Base-by-base conservation (phyloP, 2,888 invertebrate genomes). In the Autographa pulchrina region DNA sequence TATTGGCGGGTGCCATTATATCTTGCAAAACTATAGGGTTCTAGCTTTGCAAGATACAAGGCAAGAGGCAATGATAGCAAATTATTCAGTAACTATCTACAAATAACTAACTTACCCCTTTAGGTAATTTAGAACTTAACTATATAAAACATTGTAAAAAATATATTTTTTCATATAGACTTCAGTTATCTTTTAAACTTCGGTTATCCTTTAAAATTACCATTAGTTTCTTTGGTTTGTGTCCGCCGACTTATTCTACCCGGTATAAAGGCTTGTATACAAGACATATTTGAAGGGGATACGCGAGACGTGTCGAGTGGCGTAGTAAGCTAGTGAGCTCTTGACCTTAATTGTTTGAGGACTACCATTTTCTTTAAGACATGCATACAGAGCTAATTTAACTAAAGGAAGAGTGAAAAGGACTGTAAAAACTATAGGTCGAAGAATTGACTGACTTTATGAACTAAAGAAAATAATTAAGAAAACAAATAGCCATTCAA, bases 271-370 rank as follows among this genome's bases (percentile, higher is more conserved):
- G 18, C 52, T 18, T 18, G 18, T 52, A 18, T 18, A 56, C 25
- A 56, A 54, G 11, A 13, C 25, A 13, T 56, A 56, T 56, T 20
- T 20, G 25, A 56, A 25, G 20, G 4, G 25, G 11, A 13, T 56
- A 0, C 48, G 48, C 16, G 54, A 20, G 54, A 56, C 54, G 54
- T 56, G 54, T 56, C 54, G 54, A 56, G 54, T 56, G 54, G 13
- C n/a, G 8, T 16, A 18, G 11, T 56, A 13, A 25, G 11, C 11
- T 14, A 13, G 54, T 25, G 13, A 13, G 54, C 9, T 25, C 54
- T 56, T 56, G 54, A 56, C 54, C 54, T 25, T 20, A 56, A 56
- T 56, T 20, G 54, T 56, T 4, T 25, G 54, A 20, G 13, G 25
- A 56, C 25, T 20, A 54, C 20, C 20, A 20, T 13, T 25, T 25